Percentiles rank a stretch among this genome's conserved stretches.
phyloP scores from a whole-genome alignment of 2,888 invertebrate genomes.

The Sussaba pulchella region DNA sequence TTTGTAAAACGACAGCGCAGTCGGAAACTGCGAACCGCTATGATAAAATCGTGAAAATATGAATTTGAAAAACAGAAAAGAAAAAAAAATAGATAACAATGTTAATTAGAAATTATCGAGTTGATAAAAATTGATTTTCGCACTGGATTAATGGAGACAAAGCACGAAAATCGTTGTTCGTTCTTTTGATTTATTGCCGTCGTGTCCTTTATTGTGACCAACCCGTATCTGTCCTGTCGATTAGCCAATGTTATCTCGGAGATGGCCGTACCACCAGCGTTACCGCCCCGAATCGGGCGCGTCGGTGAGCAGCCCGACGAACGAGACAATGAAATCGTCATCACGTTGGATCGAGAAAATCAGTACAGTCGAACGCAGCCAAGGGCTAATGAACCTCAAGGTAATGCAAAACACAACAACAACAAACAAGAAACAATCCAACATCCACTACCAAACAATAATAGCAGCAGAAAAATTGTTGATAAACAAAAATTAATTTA shows the following conservation, averaged over 20 bases:
- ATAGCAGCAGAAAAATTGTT: no score
- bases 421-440: constrained; percentile 36
- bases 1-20: no score
- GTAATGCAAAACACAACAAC: constrained; percentile 76
- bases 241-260: constrained; percentile 83
- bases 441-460: constrained; percentile 18
- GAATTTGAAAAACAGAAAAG: no score
- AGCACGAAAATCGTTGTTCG: constrained; percentile 10
- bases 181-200: constrained; percentile 47
- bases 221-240: constrained; percentile 73
- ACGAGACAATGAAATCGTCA: constrained; percentile 88
- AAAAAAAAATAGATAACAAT: not conserved
- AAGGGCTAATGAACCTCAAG: constrained; percentile 84
- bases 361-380: constrained; percentile 86
- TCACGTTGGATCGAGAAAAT: constrained; percentile 88
- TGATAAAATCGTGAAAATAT: no score
- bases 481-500: not conserved
- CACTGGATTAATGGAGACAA: not conserved
- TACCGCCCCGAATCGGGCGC: constrained; percentile 85
- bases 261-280: constrained; percentile 82
- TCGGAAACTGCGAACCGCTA: no score
- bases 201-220: constrained; percentile 69
- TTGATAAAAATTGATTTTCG: no score
- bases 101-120: no score
- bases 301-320: constrained; percentile 86